Evolutionary conservation across 2,113 vertebrate genomes (phyloP).

Genomic region (Gymnogyps californianus): DNA sequence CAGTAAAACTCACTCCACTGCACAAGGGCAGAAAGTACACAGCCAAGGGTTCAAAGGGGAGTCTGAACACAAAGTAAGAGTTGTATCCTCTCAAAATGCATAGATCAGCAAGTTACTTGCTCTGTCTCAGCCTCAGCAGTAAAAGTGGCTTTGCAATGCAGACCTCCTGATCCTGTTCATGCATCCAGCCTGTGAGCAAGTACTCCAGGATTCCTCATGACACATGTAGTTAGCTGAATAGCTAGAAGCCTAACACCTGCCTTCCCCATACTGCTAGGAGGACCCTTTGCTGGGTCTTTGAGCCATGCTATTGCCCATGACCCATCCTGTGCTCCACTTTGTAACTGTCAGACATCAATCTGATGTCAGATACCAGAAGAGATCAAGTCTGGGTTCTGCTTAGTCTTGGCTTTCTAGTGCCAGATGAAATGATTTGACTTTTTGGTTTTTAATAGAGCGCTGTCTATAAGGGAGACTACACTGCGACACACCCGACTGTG

Average conservation of each 20-base stretch:
- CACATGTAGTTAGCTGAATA: neutral
- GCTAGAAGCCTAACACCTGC: neutral
- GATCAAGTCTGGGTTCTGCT: neutral
- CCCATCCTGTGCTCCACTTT: neutral
- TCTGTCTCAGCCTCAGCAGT: neutral
- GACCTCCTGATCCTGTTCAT: fast-evolving
- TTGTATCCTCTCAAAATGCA: neutral
- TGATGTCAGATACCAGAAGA: neutral
- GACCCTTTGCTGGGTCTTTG: neutral
- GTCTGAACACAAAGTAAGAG: neutral
- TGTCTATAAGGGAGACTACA: slow-evolving; percentile 92
- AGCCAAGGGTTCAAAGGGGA: neutral
- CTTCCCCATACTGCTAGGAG: neutral
- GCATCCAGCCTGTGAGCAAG: neutral
- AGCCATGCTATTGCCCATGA: neutral
- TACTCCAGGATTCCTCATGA: neutral
- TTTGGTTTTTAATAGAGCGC: slow-evolving; percentile 76
- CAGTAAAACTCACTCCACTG: neutral
- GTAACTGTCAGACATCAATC: neutral
- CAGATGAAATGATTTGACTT: neutral
- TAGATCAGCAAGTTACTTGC: neutral
- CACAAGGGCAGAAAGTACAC: neutral
- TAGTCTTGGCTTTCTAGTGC: neutral
- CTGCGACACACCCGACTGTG: slow-evolving; percentile 88
- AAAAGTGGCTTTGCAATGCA: neutral